Conservation (phyloP, 2,113 vertebrate genomes). For the Hepsetus odoe region DNA sequence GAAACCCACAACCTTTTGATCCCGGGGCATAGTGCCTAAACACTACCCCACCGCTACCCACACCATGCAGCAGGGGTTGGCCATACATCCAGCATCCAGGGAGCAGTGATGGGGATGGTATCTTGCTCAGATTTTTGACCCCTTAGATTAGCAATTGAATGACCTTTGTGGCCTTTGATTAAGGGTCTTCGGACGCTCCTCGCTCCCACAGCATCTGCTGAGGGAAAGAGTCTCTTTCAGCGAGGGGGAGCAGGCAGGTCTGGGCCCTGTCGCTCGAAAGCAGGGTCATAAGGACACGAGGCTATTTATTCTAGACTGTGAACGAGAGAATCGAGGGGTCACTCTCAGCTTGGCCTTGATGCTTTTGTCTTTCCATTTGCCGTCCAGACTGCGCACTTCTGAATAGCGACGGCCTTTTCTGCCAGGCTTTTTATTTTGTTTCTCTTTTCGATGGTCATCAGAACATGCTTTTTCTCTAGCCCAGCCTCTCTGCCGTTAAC, state of each 20-base stretch:
- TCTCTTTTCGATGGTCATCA: constrained; percentile 14
- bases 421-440: constrained; percentile 27
- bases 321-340: constrained; percentile 20
- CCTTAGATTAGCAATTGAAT: constrained; percentile 24
- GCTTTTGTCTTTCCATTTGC: constrained; percentile 17
- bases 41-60: too few relatives aligned
- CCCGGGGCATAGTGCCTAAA: too few relatives aligned
- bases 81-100: too few relatives aligned
- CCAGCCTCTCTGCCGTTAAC: not conserved
- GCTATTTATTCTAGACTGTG: constrained; percentile 24
- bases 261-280: not conserved
- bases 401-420: not conserved
- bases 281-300: constrained; percentile 5
- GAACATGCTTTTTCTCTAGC: not conserved
- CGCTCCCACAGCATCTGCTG: not conserved
- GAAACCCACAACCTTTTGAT: too few relatives aligned
- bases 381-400: constrained; percentile 2
- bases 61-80: not conserved
- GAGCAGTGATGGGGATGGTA: too few relatives aligned
- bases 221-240: constrained; percentile 10
- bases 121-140: not conserved
- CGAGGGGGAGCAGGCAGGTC: constrained; percentile 12
- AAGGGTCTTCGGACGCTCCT: constrained; percentile 11
- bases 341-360: constrained; percentile 9
- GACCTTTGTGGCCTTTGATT: constrained; percentile 27